Percentiles rank a stretch among this genome's conserved stretches.
Evolutionary conservation across 1,140 invertebrate species (phyloP).

Genomic region (Aphelenchoides avenae): DNA sequence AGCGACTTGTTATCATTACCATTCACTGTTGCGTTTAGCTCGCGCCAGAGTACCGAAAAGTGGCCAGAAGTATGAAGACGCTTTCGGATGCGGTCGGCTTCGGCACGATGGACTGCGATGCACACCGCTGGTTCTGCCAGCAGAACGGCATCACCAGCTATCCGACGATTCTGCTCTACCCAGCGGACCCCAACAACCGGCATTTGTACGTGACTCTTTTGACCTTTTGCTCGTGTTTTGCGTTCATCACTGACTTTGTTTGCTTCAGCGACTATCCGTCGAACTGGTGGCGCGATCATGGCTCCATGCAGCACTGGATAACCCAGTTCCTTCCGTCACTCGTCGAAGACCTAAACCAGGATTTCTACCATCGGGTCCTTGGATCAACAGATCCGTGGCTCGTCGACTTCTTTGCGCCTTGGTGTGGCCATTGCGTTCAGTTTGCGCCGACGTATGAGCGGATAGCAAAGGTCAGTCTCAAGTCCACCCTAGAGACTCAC

Average conservation of each 20-base stretch:
- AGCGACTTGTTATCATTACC: too few relatives aligned
- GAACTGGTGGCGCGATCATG: constrained; percentile 57
- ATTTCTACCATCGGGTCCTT: constrained; percentile 34
- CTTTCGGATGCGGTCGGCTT: constrained; percentile 64
- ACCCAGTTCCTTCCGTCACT: constrained; percentile 46
- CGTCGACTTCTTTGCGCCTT: constrained; percentile 88
- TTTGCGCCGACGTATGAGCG: constrained; percentile 56
- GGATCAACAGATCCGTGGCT: constrained; percentile 79
- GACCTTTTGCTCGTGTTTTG: neutral
- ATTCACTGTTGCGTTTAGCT: constrained; percentile 34
- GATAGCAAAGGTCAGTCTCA: constrained; percentile 42
- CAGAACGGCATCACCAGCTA: constrained; percentile 68
- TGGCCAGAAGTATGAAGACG: constrained; percentile 47
- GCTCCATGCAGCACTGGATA: constrained; percentile 53
- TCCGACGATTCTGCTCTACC: constrained; percentile 71
- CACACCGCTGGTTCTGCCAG: constrained; percentile 65
- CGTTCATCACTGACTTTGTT: constrained; percentile 16
- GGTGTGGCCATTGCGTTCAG: constrained; percentile 56
- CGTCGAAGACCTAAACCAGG: constrained; percentile 38
- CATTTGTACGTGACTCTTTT: constrained; percentile 20
- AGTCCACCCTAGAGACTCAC: neutral
- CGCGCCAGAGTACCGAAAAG: constrained; percentile 52
- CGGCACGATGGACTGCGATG: constrained; percentile 70
- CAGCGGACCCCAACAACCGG: constrained; percentile 43
- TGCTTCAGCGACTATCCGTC: constrained; percentile 47